Percentiles rank a stretch among this genome's conserved stretches.
These are phyloP conservation scores for Merops nubicus DNA, from an alignment of 2,113 vertebrate genomes.

Conservation along the genomic window DNA sequence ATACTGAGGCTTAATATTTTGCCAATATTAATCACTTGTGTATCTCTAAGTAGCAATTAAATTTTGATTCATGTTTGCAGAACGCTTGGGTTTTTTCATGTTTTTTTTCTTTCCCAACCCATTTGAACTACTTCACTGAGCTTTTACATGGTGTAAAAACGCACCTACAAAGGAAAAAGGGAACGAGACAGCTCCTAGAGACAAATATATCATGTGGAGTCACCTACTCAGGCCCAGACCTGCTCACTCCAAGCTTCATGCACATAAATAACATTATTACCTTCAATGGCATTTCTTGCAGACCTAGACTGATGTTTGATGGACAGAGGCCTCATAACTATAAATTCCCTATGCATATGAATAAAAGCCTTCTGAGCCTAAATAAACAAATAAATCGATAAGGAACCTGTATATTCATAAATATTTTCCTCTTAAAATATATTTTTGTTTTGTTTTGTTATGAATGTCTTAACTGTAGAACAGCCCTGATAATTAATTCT, in stretches of 20 bases:
- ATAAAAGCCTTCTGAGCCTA: background rate
- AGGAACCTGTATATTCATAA: background rate
- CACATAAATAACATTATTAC: background rate
- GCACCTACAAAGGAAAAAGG: background rate
- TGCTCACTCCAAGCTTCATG: background rate
- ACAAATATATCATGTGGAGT: background rate
- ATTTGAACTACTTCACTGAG: background rate
- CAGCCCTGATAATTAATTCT: background rate
- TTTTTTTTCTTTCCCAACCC: background rate
- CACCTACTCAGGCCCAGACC: background rate
- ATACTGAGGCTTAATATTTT: background rate
- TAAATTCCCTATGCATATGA: background rate
- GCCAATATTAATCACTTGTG: background rate
- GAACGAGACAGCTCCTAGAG: background rate
- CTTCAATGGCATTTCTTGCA: background rate
- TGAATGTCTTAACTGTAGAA: background rate
- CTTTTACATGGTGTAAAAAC: background rate
- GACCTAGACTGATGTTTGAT: background rate
- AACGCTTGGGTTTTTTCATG: background rate
- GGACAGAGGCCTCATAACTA: background rate
- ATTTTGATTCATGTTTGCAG: background rate
- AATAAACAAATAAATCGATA: background rate
- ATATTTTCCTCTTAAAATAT: background rate
- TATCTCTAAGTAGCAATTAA: background rate
- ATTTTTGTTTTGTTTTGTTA: background rate